Base-by-base conservation (phyloP, 2,888 invertebrate species). In the Orchesella flavescens region DNA sequence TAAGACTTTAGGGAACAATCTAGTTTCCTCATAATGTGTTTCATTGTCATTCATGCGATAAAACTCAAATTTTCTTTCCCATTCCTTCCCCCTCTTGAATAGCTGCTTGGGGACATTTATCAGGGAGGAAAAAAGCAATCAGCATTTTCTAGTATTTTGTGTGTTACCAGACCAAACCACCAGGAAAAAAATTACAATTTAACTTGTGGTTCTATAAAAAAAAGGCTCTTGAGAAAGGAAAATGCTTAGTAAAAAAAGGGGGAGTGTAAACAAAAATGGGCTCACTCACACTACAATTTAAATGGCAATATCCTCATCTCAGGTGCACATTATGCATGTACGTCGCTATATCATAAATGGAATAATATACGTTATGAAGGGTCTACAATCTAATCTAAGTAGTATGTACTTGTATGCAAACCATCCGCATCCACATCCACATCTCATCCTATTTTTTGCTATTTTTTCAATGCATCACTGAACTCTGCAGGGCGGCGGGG, bases 91-190 rank as follows among this genome's bases (percentile, higher is more conserved):
- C 44, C 53, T 66, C 53, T 24, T 69, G 19, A 55, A 82, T 82
- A 71, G 46, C 71, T 75, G 75, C 69, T 82, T 69, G 63, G 82
- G 75, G 82, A 82, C 75, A 55, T 76, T 75, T 82, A 76, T 71
- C 61, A 34, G 34, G 71, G 71, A 23, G 65, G 71, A 55, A 81
- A 66, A 69, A 82, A 76, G 76, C 72, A 82, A 82, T 82, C 81
- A 82, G 63, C 81, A 46, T 68, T 75, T 59, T 63, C 19, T 24
- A n/a, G n/a, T n/a, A 57, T 61, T 17, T 75, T 21, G 19, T 59
- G 34, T 68, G 59, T 23, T 69, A 5, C 53, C 46, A 17, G 61
- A n/a, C n/a, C n/a, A n/a, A n/a, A n/a, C n/a, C n/a, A n/a, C n/a
- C n/a, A n/a, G n/a, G n/a, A n/a, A n/a, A 17, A 24, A 72, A 79